Evolutionary conservation across 2,888 invertebrate genomes (phyloP), one percentile per base, ranked within the genome.

Genomic region (Agrotis clavis): DNA sequence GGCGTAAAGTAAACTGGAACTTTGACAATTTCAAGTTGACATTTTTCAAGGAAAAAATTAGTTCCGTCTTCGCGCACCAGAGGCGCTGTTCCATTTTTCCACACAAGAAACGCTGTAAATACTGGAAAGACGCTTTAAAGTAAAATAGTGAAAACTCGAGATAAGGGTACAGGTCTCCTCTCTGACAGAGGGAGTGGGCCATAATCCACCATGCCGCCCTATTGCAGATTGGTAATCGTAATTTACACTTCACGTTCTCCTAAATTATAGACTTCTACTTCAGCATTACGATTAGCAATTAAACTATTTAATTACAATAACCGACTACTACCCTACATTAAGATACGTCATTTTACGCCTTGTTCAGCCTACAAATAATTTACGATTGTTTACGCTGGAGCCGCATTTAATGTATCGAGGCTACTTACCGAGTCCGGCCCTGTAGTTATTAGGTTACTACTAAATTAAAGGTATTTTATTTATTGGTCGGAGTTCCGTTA

Each of bases 371-470:
- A 60, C 51, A 48, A 53, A 78, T 87, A 89, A 88, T 89, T 87
- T 89, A 85, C 81, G 86, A 88, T 89, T 88, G 86, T 87, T 73
- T 82, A 86, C 80, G 86, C 82, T 11, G 41, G 9, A 9, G 41
- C 11, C 70, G 72, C 77, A 85, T 87, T 86, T 80, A 74, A 71
- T 81, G 78, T 60, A 76, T 72, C 50, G 80, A 67, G 81, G 77
- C 71, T 82, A 83, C 74, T 79, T 83, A 79, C 82, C 67, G 60
- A 84, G 74, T 77, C 19, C 65, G 75, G 67, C 72, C 84, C 77
- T 81, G 77, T 35, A 41, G 62, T 69, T 79, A 69, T 75, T 75
- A 66, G 66, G 77, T 81, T 81, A 56, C 66, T 67, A 81, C 57
- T 82, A 74, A 70, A 78, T 65, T 82, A 73, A 77, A 78, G 69